Evolutionary conservation across 2,888 invertebrate genomes (phyloP).

Genomic region (Campoplex nolae): DNA sequence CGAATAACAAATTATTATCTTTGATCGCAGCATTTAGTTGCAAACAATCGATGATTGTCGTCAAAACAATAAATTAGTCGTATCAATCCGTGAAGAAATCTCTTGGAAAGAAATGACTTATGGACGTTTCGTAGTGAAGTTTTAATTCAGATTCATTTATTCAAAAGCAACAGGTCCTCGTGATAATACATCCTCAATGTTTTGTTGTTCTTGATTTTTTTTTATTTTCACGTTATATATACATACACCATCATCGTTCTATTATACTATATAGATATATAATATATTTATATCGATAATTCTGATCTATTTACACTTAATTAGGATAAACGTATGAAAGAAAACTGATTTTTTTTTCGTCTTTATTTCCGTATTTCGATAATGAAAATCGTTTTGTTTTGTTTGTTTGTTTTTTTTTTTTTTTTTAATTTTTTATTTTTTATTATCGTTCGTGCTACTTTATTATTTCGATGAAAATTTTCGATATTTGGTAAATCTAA

Average conservation of each 20-base stretch:
- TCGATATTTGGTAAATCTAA: conserved; percentile 50
- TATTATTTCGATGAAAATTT: conserved; percentile 20
- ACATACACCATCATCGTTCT: conserved; percentile 77
- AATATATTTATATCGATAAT: conserved; percentile 70
- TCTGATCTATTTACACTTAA: conserved; percentile 70
- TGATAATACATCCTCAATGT: conserved; percentile 72
- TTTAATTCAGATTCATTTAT: conserved; percentile 72
- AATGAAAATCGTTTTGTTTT: conserved; percentile 33
- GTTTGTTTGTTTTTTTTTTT: conserved; percentile 3
- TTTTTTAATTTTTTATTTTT: not conserved
- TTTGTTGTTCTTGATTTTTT: conserved; percentile 31
- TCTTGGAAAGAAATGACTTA: not conserved
- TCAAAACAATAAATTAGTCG: not conserved
- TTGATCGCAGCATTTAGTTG: too few species aligned
- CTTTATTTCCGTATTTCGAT: conserved; percentile 14
- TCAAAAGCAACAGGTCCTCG: conserved; percentile 72
- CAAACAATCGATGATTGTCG: too few species aligned
- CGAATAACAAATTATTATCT: too few species aligned
- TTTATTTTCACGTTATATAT: conserved; percentile 73
- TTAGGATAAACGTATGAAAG: conserved; percentile 53
- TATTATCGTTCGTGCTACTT: not conserved
- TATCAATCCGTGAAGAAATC: not conserved
- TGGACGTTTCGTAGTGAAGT: not conserved
- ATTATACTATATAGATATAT: conserved; percentile 71
- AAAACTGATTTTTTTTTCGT: conserved; percentile 15